These are phyloP conservation scores for Odontomachus brunneus DNA, from an alignment of 1,140 invertebrate genomes.

Conservation along the genomic window DNA sequence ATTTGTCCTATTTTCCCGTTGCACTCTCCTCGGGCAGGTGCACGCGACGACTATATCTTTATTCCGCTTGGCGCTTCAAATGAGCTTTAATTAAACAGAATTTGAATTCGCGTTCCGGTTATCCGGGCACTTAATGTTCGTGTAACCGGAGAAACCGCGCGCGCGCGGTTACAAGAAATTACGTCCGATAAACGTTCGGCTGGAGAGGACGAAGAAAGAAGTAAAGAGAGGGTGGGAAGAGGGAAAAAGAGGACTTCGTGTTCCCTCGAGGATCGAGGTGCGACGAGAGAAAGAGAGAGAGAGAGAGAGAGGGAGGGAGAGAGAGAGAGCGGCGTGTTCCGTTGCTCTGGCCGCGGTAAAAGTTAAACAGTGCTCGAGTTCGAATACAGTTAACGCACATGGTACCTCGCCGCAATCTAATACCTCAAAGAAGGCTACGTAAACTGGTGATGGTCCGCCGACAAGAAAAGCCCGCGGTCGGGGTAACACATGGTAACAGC, in stretches of 20 bases:
- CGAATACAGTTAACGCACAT: no score
- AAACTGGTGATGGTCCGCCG: conserved; percentile 34
- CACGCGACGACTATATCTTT: background rate
- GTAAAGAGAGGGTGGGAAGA: no score
- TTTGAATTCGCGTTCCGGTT: conserved; percentile 1
- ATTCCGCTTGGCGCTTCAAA: background rate
- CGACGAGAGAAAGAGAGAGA: no score
- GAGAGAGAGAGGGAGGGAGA: no score
- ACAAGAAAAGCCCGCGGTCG: conserved; percentile 68
- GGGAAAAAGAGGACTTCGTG: no score
- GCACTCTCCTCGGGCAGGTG: background rate
- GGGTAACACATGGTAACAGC: conserved; percentile 63
- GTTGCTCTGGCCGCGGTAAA: no score
- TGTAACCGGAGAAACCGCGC: background rate
- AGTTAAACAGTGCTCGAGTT: no score
- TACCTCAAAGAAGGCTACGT: conserved; percentile 44
- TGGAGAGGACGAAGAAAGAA: no score
- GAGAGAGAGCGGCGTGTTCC: no score
- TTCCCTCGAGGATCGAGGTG: no score
- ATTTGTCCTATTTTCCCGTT: background rate
- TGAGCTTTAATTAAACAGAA: background rate
- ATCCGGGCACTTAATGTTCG: background rate
- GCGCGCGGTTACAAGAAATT: no score
- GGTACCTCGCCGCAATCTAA: background rate
- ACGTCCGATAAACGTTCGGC: background rate